These are phyloP conservation scores for Gymnocephalus cernua DNA, from an alignment of 2,113 vertebrate species.

Conservation along the genomic window DNA sequence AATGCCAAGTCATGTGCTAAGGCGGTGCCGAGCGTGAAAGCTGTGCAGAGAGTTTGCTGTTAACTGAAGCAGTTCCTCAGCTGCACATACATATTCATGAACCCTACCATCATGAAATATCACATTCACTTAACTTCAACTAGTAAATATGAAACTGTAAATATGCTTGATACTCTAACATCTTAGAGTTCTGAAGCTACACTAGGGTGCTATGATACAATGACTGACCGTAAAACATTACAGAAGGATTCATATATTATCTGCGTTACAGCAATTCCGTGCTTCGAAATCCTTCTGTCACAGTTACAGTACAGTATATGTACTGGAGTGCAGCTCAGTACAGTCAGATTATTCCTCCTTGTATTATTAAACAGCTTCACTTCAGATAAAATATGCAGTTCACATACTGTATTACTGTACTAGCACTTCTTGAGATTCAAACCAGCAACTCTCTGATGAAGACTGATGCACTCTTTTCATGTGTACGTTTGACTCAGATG, in stretches of 20 bases:
- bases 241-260: constrained; percentile 10
- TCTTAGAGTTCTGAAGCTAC: not conserved
- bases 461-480: not conserved
- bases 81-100: constrained; percentile 24
- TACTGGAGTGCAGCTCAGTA: not conserved
- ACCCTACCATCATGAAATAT: not conserved
- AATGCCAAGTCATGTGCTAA: constrained; percentile 24
- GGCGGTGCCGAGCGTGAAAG: constrained; percentile 13
- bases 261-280: constrained; percentile 18
- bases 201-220: not conserved
- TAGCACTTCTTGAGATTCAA: constrained; percentile 9
- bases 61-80: not conserved
- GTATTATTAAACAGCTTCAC: constrained; percentile 29
- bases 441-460: constrained; percentile 2
- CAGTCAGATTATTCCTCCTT: not conserved
- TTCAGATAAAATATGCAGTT: constrained; percentile 12
- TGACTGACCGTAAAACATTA: constrained; percentile 19
- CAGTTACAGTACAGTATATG: not conserved
- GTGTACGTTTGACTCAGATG: not conserved
- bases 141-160: constrained; percentile 12
- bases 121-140: constrained; percentile 8
- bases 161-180: not conserved
- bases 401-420: not conserved
- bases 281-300: constrained; percentile 17
- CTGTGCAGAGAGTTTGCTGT: not conserved